Conservation (phyloP, 1,140 invertebrate species). For the Mesaphorura yosii region DNA sequence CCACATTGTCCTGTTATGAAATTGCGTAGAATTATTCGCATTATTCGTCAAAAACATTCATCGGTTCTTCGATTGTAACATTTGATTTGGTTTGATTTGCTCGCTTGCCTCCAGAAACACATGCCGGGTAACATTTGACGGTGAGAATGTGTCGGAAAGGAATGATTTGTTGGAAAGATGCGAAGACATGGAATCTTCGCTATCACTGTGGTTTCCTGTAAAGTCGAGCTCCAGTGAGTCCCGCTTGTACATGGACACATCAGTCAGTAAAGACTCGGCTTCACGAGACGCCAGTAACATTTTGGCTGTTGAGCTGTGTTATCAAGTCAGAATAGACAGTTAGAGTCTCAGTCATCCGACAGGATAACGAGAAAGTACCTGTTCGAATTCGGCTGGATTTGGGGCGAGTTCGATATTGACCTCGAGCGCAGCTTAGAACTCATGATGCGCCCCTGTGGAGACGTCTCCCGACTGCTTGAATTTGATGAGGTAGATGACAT, state of each 20-base stretch:
- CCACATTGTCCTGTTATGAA: conserved; percentile 25
- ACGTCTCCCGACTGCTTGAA: conserved; percentile 29
- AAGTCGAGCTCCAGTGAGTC: conserved; percentile 26
- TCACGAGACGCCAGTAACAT: conserved; percentile 27
- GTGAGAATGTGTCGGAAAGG: conserved; percentile 30
- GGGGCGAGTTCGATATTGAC: conserved; percentile 28
- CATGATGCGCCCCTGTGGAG: conserved; percentile 17
- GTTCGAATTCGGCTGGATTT: no score
- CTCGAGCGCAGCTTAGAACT: conserved; percentile 20
- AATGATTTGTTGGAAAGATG: conserved; percentile 26
- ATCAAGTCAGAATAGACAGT: background rate
- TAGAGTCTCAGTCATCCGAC: no score
- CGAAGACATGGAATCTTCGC: conserved; percentile 29
- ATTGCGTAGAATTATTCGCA: no score
- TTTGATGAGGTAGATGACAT: conserved; percentile 25
- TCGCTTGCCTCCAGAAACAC: conserved; percentile 22
- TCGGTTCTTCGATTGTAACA: no score
- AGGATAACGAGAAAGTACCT: no score
- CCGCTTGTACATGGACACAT: conserved; percentile 19
- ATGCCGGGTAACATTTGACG: conserved; percentile 22
- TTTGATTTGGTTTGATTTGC: background rate
- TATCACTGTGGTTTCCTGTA: conserved; percentile 30
- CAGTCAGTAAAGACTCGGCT: conserved; percentile 25
- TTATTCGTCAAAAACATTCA: no score
- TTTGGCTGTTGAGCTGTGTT: conserved; percentile 24